Evolutionary conservation across 1,140 invertebrate species (phyloP), one percentile per base, ranked within the genome.

Genomic region (Eriosoma lanigerum): DNA sequence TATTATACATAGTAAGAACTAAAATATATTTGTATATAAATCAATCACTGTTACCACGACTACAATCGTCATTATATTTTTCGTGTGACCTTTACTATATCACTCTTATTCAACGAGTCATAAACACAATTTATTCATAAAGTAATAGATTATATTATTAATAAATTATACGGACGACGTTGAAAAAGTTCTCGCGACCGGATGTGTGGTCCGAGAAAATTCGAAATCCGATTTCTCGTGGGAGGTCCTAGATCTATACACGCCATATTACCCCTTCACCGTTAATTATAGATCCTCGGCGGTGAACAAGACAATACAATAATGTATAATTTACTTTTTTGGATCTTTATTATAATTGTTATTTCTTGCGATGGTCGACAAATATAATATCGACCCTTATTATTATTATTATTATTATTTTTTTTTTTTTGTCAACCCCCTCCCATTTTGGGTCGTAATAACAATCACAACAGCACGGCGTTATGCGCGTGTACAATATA

Each of bases 341-440:
- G 38, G 12, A 68, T 66, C 32, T 46, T 46, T 24, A 46, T 62
- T 32, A 62, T 64, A n/a, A 64, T 48, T 68, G 17, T 68, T 48
- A 26, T 48, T 68, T 48, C 44, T 24, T 19, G 44, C 15, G 1
- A n/a, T 21, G n/a, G 32, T 13, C 44, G n/a, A 32, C 38, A 21
- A 2, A 21, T 21, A 56, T 24, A 56, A 21, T 46, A 48, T 68
- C 44, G 66, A 68, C 66, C 66, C 66, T 48, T 68, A 48, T 26
- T 48, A 15, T 64, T 48, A 4, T 38, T 38, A 8, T 38, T 38
- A 4, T 38, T 3, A 4, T 38, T 38, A 4, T 38, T 38, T 38
- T 38, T 38, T 38, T 38, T 38, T 38, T 8, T 4, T 38, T 38
- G 3, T 38, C 8, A 8, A 3, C 32, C 32, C 32, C 3, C 32